Percentiles rank a stretch among this genome's conserved stretches.
These are phyloP conservation scores for Coracopsis vasa DNA, from an alignment of 2,113 vertebrate species.

Conservation along the genomic window DNA sequence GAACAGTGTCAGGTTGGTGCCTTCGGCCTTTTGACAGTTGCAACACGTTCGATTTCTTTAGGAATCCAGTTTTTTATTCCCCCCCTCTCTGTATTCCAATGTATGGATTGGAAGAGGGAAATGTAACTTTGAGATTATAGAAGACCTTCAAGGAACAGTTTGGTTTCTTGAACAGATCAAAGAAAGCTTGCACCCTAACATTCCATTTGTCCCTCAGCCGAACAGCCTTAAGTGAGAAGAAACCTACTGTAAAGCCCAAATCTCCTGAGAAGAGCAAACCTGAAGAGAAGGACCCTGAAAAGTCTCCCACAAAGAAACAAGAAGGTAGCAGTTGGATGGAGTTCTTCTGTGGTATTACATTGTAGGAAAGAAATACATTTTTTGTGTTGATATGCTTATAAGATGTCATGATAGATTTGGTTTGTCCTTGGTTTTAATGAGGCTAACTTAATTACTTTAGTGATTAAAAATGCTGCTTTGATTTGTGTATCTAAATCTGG, in stretches of 20 bases:
- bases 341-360: neutral
- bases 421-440: neutral
- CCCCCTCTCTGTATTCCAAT: neutral
- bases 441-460: neutral
- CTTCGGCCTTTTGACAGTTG: neutral
- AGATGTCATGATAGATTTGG: neutral
- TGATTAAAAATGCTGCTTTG: neutral
- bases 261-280: constrained; percentile 94
- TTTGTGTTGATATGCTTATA: neutral
- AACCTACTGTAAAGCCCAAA: constrained; percentile 91
- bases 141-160: neutral
- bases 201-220: constrained; percentile 66
- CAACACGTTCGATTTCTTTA: neutral
- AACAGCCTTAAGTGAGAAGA: constrained; percentile 96
- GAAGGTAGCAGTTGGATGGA: constrained; percentile 78
- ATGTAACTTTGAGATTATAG: rapidly evolving
- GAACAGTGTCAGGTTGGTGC: constrained; percentile 88
- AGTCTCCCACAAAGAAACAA: constrained; percentile 93
- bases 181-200: neutral
- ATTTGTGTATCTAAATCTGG: neutral
- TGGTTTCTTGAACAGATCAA: neutral
- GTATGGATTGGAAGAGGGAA: no score
- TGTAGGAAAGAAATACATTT: rapidly evolving
- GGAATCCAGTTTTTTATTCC: neutral
- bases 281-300: constrained; percentile 95